Conservation (phyloP, 2,113 vertebrate species). For the Cavia aperea region DNA sequence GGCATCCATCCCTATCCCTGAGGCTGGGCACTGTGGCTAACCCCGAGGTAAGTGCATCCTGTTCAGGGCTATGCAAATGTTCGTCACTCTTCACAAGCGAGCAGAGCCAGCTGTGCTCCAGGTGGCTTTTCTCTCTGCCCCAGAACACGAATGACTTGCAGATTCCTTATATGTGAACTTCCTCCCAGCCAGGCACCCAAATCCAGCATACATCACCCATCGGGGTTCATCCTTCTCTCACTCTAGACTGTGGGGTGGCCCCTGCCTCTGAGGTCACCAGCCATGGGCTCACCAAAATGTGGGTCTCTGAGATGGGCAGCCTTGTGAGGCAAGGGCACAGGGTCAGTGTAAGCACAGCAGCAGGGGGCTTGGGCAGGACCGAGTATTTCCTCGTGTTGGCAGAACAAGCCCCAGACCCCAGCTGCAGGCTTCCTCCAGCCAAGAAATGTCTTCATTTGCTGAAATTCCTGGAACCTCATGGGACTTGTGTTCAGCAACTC, state of each 20-base stretch:
- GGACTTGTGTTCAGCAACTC: background rate
- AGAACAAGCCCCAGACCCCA: background rate
- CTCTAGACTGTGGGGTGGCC: background rate
- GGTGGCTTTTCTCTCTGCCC: background rate
- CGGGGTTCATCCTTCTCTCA: background rate
- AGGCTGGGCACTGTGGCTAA: background rate
- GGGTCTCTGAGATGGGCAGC: no score
- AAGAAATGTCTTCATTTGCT: background rate
- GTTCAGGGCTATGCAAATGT: accelerated
- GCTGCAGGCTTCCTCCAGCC: background rate
- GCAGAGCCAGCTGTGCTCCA: background rate
- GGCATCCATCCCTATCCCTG: no score
- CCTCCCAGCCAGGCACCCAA: background rate
- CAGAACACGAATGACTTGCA: background rate
- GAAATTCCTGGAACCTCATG: background rate
- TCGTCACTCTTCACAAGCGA: no score
- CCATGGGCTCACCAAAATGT: background rate
- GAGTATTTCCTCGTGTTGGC: background rate
- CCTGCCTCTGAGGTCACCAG: background rate
- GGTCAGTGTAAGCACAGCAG: background rate
- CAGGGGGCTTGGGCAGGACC: no score
- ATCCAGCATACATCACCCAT: accelerated
- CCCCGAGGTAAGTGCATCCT: accelerated
- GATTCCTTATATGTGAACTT: background rate
- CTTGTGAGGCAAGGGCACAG: background rate